Base-by-base conservation (phyloP, 2,113 vertebrate genomes). In the Mungos mungo region DNA sequence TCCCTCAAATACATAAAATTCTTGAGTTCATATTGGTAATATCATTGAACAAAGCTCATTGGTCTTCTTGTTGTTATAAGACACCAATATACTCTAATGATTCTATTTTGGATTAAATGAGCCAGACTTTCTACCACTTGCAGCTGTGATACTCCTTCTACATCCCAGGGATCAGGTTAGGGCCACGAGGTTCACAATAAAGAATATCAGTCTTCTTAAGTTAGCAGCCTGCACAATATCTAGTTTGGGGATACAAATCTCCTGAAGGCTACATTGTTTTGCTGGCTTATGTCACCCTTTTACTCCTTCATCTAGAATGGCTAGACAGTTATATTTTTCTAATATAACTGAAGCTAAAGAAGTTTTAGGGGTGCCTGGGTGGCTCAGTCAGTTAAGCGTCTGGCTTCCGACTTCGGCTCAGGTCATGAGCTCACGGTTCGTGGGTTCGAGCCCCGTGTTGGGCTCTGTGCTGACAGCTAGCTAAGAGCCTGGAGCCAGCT, bases 331-430 rank as follows among this genome's bases (percentile, higher is more conserved):
- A 71, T 3, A 6, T 1, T n/a, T 69, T 93, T 94, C 25, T 91
- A 74, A 82, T 47, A 33, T 88, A 88, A 97, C 74, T 90, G 68
- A 96, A 91, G 27, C 4, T 25, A 81, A 54, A 76, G 81, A 84
- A 84, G 2, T 94, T 29, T 92, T 52, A 69, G 41, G 41, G 41
- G 41, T 5, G 41, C 41, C 41, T 41, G 41, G 41, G 41, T 41
- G 41, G 41, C 41, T 41, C 41, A 41, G 3, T 41, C 41, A 41
- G 41, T 41, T 41, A 41, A 41, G 41, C 41, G 41, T 6, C 41
- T 5, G 5, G 41, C 41, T 41, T 41, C 0, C 41, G 41, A 41
- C 41, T 41, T 41, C 41, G 0, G 41, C 41, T 41, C 41, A 41
- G 41, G 41, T 41, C 41, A 41, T 41, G 41, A 41, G 41, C 41